Evolutionary conservation across 2,888 invertebrate genomes (phyloP).

Genomic region (Microplitis manilae): DNA sequence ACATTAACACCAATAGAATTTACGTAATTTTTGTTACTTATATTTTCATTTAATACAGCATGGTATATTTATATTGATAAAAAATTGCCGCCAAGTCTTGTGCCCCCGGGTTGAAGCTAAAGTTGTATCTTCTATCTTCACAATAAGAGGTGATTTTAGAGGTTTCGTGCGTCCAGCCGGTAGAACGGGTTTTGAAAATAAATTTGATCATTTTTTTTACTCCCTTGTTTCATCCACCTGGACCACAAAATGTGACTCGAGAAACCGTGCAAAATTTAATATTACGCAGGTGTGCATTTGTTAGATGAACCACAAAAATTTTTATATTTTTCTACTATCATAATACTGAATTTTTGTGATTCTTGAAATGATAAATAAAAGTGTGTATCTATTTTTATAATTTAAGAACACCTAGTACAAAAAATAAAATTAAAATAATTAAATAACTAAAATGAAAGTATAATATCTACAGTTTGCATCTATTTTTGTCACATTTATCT

Average conservation of each 20-base stretch:
- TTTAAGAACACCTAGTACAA: not conserved
- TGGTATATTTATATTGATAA: not conserved
- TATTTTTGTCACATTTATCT: not conserved
- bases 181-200: slow-evolving; percentile 46
- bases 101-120: slow-evolving; percentile 41
- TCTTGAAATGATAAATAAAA: not conserved
- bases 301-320: slow-evolving; percentile 17
- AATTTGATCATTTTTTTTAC: slow-evolving; percentile 18
- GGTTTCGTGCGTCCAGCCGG: slow-evolving; percentile 46
- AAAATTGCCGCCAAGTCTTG: slow-evolving; percentile 51
- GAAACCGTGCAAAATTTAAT: slow-evolving; percentile 55
- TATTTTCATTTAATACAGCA: not conserved
- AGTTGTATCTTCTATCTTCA: slow-evolving; percentile 5
- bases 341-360: not conserved
- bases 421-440: not conserved
- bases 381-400: not conserved
- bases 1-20: not conserved
- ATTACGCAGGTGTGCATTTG: slow-evolving; percentile 53
- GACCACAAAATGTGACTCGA: slow-evolving; percentile 56
- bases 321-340: not conserved
- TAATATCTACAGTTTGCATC: not conserved
- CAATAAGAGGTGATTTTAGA: slow-evolving; percentile 40
- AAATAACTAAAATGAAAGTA: not conserved
- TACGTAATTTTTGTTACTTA: not conserved
- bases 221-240: slow-evolving; percentile 41